Conservation (phyloP, 2,888 invertebrate species). For the Papilio demoleus region DNA sequence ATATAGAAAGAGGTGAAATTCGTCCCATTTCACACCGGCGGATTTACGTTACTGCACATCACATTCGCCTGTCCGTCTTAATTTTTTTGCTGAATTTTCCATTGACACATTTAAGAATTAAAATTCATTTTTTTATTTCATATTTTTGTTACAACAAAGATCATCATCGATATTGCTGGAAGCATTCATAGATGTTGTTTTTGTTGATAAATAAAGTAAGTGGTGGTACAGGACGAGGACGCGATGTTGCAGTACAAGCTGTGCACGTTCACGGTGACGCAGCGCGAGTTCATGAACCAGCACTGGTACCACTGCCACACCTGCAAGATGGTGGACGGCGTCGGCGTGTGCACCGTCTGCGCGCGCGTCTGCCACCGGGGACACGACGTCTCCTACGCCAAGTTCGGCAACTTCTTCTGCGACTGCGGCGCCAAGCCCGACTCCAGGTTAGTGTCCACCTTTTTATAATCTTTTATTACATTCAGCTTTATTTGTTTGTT, state of each 20-base stretch:
- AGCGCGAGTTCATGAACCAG: conserved; percentile 99
- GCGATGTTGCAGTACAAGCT: conserved; percentile 93
- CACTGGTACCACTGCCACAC: conserved; percentile 99
- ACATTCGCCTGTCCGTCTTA: neutral
- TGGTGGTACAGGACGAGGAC: conserved; percentile 88
- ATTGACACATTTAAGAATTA: neutral
- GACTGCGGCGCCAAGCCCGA: conserved; percentile 99
- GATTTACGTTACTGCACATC: too few species aligned
- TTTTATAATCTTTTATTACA: conserved; percentile 7
- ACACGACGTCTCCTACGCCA: conserved; percentile 98
- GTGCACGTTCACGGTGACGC: conserved; percentile 98
- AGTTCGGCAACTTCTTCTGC: conserved; percentile 99
- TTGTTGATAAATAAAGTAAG: conserved; percentile 11
- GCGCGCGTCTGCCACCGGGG: conserved; percentile 98
- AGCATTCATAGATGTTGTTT: conserved; percentile 1
- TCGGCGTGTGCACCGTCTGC: conserved; percentile 98
- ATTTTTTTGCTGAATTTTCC: neutral
- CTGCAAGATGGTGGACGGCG: conserved; percentile 98
- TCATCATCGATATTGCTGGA: neutral
- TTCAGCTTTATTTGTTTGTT: neutral
- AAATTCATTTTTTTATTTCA: too few species aligned
- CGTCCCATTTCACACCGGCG: too few species aligned
- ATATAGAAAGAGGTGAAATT: too few species aligned
- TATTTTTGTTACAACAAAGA: neutral
- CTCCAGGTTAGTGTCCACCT: conserved; percentile 61